Evolutionary conservation across 1,140 invertebrate species (phyloP).

Genomic region (Atta cephalotes): DNA sequence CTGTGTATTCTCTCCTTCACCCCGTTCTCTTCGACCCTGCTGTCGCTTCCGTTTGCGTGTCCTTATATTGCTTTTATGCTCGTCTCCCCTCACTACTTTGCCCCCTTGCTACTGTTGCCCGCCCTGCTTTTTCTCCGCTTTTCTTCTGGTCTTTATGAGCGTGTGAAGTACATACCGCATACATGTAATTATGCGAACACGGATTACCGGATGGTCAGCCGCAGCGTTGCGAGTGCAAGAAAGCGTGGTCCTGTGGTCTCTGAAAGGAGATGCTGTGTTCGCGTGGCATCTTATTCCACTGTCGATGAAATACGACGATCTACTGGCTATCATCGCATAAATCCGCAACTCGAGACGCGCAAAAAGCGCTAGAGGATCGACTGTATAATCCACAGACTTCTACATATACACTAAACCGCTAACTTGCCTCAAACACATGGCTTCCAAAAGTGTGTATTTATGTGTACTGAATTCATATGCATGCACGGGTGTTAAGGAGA

Average conservation of each 20-base stretch:
- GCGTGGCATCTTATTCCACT: slow-evolving; percentile 52
- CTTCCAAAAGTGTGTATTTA: no score
- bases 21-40: slow-evolving; percentile 50
- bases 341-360: slow-evolving; percentile 15
- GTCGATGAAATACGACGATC: slow-evolving; percentile 48
- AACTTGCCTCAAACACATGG: no score
- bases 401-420: no score
- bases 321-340: not conserved
- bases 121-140: slow-evolving; percentile 28
- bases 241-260: not conserved
- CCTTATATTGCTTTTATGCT: slow-evolving; percentile 57
- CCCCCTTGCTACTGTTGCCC: not conserved
- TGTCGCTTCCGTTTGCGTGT: slow-evolving; percentile 57
- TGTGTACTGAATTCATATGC: no score
- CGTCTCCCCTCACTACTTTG: not conserved
- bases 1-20: slow-evolving; percentile 2
- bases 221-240: slow-evolving; percentile 37
- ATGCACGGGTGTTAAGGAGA: no score
- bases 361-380: slow-evolving; percentile 11
- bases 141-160: slow-evolving; percentile 40
- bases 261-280: not conserved
- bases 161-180: slow-evolving; percentile 52
- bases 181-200: slow-evolving; percentile 62
- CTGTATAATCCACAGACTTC: slow-evolving; percentile 4
- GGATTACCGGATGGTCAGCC: slow-evolving; percentile 31